Percentiles rank a stretch among this genome's conserved stretches.
These are phyloP conservation scores for Bambusicola thoracicus DNA, from an alignment of 2,113 vertebrate species.

Conservation along the genomic window DNA sequence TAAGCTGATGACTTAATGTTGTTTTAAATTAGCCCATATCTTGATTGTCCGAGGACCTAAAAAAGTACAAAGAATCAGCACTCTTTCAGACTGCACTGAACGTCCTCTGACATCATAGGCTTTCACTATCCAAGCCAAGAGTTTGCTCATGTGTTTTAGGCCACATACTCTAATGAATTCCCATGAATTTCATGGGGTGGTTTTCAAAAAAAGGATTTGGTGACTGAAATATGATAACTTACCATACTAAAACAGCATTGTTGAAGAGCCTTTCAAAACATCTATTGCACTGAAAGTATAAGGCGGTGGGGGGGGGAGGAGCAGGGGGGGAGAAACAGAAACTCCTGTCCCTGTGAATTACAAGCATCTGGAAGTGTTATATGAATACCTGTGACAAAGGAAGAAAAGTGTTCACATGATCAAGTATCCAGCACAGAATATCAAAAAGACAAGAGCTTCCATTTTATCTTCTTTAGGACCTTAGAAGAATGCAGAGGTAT, in stretches of 20 bases:
- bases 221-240: background rate
- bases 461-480: background rate
- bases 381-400: background rate
- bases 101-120: background rate
- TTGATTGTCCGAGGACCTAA: background rate
- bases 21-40: background rate
- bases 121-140: background rate
- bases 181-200: background rate
- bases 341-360: background rate
- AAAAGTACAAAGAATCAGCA: background rate
- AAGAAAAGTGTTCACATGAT: background rate
- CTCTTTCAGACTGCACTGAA: background rate
- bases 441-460: background rate
- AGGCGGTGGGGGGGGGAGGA: too few species aligned
- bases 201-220: background rate
- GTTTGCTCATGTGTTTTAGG: background rate
- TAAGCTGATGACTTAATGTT: background rate
- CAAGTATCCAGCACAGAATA: background rate
- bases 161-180: background rate
- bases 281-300: background rate
- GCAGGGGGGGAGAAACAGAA: background rate
- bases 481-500: background rate
- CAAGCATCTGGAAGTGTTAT: accelerated
- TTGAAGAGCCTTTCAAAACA: background rate
- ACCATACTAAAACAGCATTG: background rate